Evolutionary conservation across 2,113 vertebrate species (phyloP), one percentile per base, ranked within the genome.

Genomic region (Pholis gunnellus): DNA sequence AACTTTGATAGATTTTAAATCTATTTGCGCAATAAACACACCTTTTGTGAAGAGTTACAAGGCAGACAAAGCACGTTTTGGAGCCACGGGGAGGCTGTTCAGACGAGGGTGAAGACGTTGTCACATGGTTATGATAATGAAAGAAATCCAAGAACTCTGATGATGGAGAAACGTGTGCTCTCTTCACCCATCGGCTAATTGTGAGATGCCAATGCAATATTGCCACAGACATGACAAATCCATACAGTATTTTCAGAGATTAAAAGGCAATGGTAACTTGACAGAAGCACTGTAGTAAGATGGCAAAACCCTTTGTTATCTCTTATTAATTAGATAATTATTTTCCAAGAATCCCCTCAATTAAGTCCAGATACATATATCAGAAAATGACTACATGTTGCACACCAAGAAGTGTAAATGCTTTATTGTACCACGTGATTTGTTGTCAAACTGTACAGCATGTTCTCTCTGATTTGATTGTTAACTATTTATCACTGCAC

Each of bases 121-220:
- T 88, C 81, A 84, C 92, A 73, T 18, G 22, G 17, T 44, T 48
- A 87, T 91, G 93, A 90, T 92, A 93, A 94, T 94, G 88, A 92
- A 92, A 90, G 73, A 79, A 81, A 81, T 91, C 77, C 57, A 77
- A 81, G 84, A 88, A 82, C 63, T 73, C 67, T 4, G 46, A 79
- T 75, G 61, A 76, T 40, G 54, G 18, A 36, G 15, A 22, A 66
- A 75, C 6, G 31, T 63, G 72, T 9, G 17, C 40, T 22, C 67
- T 82, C 56, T 63, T 64, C 27, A 61, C 22, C 34, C 76, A 38
- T 69, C 84, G 72, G 81, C 69, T 85, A 70, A 79, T 75, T 92
- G 87, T 85, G 83, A 76, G 48, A 83, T 88, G 82, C 81, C 79
- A 63, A 34, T 22, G 66, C 29, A 75, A 48, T 36, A 63, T 42